A percentile compares a stretch with the other conserved stretches of the same genome.
These are phyloP conservation scores for Sapayoa aenigma DNA, from an alignment of 2,113 vertebrate species.

Conservation along the genomic window DNA sequence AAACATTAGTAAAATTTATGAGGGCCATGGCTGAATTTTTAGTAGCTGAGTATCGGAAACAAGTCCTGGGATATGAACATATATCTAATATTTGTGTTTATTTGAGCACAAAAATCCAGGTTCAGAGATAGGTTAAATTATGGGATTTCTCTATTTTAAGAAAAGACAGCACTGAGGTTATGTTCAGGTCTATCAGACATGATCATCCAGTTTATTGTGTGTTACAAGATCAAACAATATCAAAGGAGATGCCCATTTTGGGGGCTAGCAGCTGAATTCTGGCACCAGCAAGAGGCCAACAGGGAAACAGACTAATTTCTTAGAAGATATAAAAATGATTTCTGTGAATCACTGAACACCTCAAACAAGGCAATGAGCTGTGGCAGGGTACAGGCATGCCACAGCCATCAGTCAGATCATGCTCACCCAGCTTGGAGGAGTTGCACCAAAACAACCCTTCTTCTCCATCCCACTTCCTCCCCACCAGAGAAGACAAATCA, in stretches of 20 bases:
- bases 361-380: neutral
- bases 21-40: conserved; percentile 2
- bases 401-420: neutral
- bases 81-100: neutral
- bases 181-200: rapidly evolving
- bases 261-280: neutral
- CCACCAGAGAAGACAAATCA: neutral
- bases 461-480: neutral
- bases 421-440: rapidly evolving
- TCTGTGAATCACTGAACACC: neutral
- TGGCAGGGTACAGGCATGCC: rapidly evolving
- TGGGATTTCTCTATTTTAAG: neutral
- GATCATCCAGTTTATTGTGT: neutral
- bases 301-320: neutral
- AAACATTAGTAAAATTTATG: neutral
- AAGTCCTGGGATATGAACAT: neutral
- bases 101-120: neutral
- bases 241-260: neutral
- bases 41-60: neutral
- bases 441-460: neutral
- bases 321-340: neutral
- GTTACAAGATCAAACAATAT: neutral
- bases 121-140: neutral
- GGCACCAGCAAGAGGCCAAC: neutral
- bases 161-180: neutral